Percentiles rank a stretch among this genome's conserved stretches.
These are phyloP conservation scores for Brachynemurus nebulosus DNA, from an alignment of 2,888 invertebrate genomes.

Conservation along the genomic window DNA sequence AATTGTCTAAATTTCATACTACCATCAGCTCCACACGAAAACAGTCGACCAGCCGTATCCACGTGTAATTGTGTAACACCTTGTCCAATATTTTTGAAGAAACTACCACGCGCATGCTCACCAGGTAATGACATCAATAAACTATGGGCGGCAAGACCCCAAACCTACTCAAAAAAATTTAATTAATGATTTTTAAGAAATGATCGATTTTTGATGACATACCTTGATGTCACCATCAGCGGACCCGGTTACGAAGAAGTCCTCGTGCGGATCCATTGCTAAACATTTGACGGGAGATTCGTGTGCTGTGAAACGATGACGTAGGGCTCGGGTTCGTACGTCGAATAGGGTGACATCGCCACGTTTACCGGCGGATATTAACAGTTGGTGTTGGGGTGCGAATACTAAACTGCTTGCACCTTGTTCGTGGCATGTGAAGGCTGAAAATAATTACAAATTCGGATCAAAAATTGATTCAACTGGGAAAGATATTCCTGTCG, in stretches of 20 bases:
- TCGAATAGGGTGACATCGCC: slow-evolving; percentile 96
- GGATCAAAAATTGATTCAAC: no score
- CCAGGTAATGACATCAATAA: slow-evolving; percentile 77
- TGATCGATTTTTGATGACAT: slow-evolving; percentile 11
- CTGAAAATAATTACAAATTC: slow-evolving; percentile 42
- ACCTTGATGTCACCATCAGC: slow-evolving; percentile 90
- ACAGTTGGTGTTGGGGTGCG: slow-evolving; percentile 83
- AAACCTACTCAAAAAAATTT: slow-evolving; percentile 50
- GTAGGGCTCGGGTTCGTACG: slow-evolving; percentile 73
- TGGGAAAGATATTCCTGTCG: no score
- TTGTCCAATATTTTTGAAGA: slow-evolving; percentile 95
- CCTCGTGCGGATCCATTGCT: slow-evolving; percentile 87
- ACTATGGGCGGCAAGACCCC: slow-evolving; percentile 81
- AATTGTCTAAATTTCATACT: slow-evolving; percentile 94
- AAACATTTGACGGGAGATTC: slow-evolving; percentile 91
- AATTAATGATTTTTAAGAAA: background rate
- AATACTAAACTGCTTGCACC: slow-evolving; percentile 82
- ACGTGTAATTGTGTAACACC: slow-evolving; percentile 93
- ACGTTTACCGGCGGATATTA: slow-evolving; percentile 93
- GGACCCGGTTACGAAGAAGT: slow-evolving; percentile 91
- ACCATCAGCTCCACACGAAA: slow-evolving; percentile 98
- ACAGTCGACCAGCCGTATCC: slow-evolving; percentile 77
- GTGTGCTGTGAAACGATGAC: slow-evolving; percentile 81
- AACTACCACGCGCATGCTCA: slow-evolving; percentile 90
- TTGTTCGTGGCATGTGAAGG: slow-evolving; percentile 89